Conservation (phyloP, 2,797 vertebrate species). For the Potorous gilbertii region DNA sequence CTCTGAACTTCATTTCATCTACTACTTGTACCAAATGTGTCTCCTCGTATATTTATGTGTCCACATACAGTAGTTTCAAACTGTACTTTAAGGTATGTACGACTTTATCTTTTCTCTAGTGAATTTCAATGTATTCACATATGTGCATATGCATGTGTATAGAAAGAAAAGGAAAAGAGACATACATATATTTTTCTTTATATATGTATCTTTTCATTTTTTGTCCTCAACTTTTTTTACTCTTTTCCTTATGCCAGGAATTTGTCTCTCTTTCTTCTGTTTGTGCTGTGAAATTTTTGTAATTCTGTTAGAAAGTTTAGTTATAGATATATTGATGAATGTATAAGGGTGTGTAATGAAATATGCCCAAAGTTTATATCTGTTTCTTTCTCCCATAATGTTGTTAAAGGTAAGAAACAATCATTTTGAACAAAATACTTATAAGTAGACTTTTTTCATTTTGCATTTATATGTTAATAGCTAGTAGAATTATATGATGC, state of each 20-base stretch:
- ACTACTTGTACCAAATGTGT: constrained; percentile 28
- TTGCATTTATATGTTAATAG: constrained; percentile 70
- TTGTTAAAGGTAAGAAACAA: constrained; percentile 72
- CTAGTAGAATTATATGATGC: constrained; percentile 57
- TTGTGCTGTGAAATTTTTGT: constrained; percentile 40
- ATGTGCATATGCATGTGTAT: background rate
- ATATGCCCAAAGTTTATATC: constrained; percentile 62
- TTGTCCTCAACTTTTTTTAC: background rate
- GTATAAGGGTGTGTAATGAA: constrained; percentile 65
- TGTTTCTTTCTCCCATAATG: constrained; percentile 53
- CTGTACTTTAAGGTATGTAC: background rate
- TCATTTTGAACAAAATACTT: constrained; percentile 71
- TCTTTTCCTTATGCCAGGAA: constrained; percentile 38
- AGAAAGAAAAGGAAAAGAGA: too few species aligned
- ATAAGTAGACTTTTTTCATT: constrained; percentile 37
- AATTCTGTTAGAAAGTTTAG: constrained; percentile 66
- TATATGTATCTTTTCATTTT: constrained; percentile 18
- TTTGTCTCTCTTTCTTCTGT: constrained; percentile 54
- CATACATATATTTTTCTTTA: too few species aligned
- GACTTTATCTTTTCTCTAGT: constrained; percentile 6
- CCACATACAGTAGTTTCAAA: background rate
- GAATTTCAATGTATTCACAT: constrained; percentile 33
- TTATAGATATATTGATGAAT: constrained; percentile 70
- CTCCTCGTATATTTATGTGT: background rate
- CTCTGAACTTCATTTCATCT: constrained; percentile 44